Base-by-base conservation (phyloP, 1,140 invertebrate genomes). In the Protaetia brevitarsis region DNA sequence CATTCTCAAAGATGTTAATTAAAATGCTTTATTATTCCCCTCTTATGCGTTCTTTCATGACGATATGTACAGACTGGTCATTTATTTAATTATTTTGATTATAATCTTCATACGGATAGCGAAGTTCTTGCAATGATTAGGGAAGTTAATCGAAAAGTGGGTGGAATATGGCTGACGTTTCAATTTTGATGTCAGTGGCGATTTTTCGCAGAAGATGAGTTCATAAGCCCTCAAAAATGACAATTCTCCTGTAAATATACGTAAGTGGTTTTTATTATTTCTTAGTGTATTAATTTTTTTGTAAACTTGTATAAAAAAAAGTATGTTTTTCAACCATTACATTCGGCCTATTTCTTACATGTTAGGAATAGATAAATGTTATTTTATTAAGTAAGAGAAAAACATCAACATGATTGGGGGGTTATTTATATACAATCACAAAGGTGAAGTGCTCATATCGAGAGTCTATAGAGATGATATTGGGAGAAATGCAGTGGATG, bases 391-490 rank as follows among this genome's bases (percentile, higher is more conserved):
- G n/a, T n/a, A n/a, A n/a, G n/a, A n/a, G n/a, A n/a, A n/a, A n/a
- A n/a, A n/a, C 57, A 59, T 1, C 81, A 89, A 81, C 69, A 99
- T 99, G 98, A 99, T 99, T 86, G 98, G 98, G 76, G 98, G 98
- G 69, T 85, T 99, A 74, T 99, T 99, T 83, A 96, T 99, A 51
- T 99, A 99, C 80, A 99, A 99, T 81, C 98, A 99, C 79, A 99
- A 99, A 80, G 98, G 98, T 60, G 98, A 99, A 83, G 97, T 99
- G 56, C 86, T 99, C 6, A 99, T 99, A 74, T 99, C 97, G n/a
- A 86, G 98, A 61, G 97, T 99, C n/a, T 99, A 99, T 79, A 85
- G 98, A 63, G 98, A 99, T 88, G 98, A 99, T 81, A 99, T 99
- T 76, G 97, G 96, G 4, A 87, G 98, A 63, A 99, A 99, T 88